phyloP scores from a whole-genome alignment of 2,888 invertebrate genomes.

The Bimastos eiseni region DNA sequence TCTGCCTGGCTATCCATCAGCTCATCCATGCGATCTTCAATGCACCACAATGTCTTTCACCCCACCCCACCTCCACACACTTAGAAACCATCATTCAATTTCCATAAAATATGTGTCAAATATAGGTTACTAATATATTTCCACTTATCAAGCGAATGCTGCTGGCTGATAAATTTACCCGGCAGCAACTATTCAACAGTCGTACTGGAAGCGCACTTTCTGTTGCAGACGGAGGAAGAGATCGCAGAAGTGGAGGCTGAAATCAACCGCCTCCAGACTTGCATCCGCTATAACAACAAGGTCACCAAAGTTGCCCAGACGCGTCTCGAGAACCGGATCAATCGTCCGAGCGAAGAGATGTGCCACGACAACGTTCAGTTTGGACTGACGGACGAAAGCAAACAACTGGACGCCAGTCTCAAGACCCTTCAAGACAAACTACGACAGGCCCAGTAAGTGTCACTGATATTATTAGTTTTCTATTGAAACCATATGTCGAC shows the following conservation, averaged over 20 bases:
- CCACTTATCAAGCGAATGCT: not conserved
- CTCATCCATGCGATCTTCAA: not conserved
- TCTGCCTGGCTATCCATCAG: not conserved
- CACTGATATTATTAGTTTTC: not conserved
- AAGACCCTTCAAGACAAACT: slow-evolving; percentile 31
- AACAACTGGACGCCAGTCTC: slow-evolving; percentile 31
- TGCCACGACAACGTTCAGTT: slow-evolving; percentile 26
- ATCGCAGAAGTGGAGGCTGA: slow-evolving; percentile 27
- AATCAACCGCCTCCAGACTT: slow-evolving; percentile 20
- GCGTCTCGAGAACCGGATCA: slow-evolving; percentile 23
- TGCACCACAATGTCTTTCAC: not conserved
- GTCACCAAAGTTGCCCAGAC: slow-evolving; percentile 22
- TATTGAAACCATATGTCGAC: not conserved
- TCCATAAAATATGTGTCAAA: not conserved
- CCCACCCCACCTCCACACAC: not conserved
- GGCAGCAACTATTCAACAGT: not conserved
- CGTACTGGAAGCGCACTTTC: not conserved
- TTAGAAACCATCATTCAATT: not conserved
- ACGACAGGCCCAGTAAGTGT: slow-evolving; percentile 35
- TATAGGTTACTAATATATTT: not conserved
- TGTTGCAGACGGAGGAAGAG: slow-evolving; percentile 25
- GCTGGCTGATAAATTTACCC: not conserved
- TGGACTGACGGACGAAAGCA: slow-evolving; percentile 26
- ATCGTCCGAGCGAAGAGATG: slow-evolving; percentile 23
- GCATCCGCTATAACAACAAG: slow-evolving; percentile 21